phyloP scores from a whole-genome alignment of 2,113 vertebrate species.

The Erythrocercus mccallii region DNA sequence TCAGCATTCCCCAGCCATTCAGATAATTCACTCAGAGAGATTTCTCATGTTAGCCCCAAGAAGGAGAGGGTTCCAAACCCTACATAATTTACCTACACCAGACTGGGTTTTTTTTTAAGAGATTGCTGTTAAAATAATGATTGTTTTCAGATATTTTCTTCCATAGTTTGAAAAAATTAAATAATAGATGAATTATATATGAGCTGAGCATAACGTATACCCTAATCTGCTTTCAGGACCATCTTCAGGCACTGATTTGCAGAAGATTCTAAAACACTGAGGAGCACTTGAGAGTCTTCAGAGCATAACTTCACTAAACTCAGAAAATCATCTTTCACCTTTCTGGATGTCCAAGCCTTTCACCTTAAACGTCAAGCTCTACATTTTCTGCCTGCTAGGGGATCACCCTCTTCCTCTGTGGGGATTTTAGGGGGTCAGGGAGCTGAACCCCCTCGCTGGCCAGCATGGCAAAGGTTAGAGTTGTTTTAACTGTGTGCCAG shows the following conservation, averaged over 20 bases:
- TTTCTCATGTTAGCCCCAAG: background rate
- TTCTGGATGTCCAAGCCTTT: slow-evolving; percentile 42
- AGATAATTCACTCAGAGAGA: background rate
- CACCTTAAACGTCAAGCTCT: slow-evolving; percentile 23
- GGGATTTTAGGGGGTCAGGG: background rate
- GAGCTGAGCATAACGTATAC: slow-evolving; percentile 35
- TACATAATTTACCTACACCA: background rate
- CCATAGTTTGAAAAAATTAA: background rate
- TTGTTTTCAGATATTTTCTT: background rate
- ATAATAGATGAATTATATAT: background rate
- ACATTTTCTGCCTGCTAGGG: background rate
- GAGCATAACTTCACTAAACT: slow-evolving; percentile 9
- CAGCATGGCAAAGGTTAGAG: slow-evolving; percentile 80
- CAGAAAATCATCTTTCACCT: background rate
- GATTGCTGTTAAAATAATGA: background rate
- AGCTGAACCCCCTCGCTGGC: background rate
- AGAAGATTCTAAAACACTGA: background rate
- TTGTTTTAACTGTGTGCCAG: slow-evolving; percentile 62
- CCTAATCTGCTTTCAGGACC: slow-evolving; percentile 73
- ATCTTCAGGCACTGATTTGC: slow-evolving; percentile 11
- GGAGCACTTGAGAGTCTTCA: slow-evolving; percentile 22
- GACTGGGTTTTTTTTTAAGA: background rate
- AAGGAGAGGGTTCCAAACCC: background rate
- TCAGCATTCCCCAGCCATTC: background rate
- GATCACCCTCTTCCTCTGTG: background rate